A percentile compares a stretch with the other conserved stretches of the same genome.
Conservation (phyloP, 2,797 vertebrate genomes). For the Myiotriccus ornatus region DNA sequence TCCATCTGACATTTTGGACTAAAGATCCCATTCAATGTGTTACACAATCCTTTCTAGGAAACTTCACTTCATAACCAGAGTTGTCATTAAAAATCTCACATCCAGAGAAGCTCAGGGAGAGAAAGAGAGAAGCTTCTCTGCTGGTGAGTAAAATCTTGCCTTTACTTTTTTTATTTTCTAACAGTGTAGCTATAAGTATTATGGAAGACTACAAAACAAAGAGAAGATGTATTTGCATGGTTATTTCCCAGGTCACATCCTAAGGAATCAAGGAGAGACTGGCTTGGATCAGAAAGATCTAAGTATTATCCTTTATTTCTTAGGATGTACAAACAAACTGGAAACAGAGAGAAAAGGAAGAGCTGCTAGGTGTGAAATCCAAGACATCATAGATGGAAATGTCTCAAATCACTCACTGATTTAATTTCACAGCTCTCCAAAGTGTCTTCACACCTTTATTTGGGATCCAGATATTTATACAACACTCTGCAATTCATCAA, state of each 20-base stretch:
- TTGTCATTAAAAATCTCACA: background rate
- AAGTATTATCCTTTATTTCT: slow-evolving; percentile 15
- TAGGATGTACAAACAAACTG: slow-evolving; percentile 19
- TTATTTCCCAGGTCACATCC: background rate
- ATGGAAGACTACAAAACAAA: background rate
- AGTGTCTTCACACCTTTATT: slow-evolving; percentile 63
- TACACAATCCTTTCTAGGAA: background rate
- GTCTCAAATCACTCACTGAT: slow-evolving; percentile 19
- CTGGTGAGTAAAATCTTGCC: background rate
- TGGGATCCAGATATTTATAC: slow-evolving; percentile 59
- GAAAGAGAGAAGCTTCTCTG: background rate
- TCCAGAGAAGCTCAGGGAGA: background rate
- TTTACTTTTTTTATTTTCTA: background rate
- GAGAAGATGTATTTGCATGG: background rate
- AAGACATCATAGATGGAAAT: slow-evolving; percentile 15
- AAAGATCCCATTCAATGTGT: background rate
- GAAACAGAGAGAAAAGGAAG: slow-evolving; percentile 11
- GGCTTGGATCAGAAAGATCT: background rate
- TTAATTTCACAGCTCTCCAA: slow-evolving; percentile 51
- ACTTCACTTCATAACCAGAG: background rate
- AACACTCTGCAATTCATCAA: slow-evolving; percentile 58
- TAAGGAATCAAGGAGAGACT: background rate
- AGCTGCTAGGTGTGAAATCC: slow-evolving; percentile 44
- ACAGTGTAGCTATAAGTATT: background rate
- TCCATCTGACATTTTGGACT: background rate